Conservation (phyloP, 1,140 invertebrate species). For the Copidosoma floridanum region DNA sequence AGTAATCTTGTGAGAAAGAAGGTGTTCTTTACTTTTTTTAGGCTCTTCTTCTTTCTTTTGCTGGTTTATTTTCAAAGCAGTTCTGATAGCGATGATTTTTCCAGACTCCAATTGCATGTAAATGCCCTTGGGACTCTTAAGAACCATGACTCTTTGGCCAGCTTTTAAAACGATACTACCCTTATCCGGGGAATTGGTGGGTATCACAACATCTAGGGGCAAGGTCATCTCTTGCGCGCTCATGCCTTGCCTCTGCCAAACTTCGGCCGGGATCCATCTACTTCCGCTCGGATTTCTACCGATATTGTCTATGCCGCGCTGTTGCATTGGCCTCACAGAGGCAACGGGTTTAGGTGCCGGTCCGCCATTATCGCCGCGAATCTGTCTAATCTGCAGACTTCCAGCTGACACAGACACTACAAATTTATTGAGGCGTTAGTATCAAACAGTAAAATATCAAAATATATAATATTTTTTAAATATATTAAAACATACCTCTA, state of each 20-base stretch:
- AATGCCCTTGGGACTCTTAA: slow-evolving; percentile 92
- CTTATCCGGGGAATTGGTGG: slow-evolving; percentile 84
- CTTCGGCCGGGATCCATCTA: slow-evolving; percentile 82
- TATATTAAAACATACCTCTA: slow-evolving; percentile 41
- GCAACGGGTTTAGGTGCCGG: slow-evolving; percentile 56
- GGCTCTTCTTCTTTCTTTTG: slow-evolving; percentile 61
- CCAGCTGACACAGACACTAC: slow-evolving; percentile 38
- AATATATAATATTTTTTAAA: not conserved
- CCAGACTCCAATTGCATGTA: slow-evolving; percentile 93
- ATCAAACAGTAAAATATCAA: too few relatives aligned
- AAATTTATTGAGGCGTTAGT: slow-evolving; percentile 15
- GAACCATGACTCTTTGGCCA: slow-evolving; percentile 88
- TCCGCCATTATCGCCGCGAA: slow-evolving; percentile 46
- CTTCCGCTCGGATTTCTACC: slow-evolving; percentile 57
- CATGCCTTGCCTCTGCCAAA: slow-evolving; percentile 89
- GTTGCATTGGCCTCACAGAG: slow-evolving; percentile 60
- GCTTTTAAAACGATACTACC: slow-evolving; percentile 85
- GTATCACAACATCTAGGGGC: slow-evolving; percentile 88
- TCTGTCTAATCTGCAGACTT: slow-evolving; percentile 52
- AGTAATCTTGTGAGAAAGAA: too few relatives aligned
- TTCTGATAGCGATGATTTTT: slow-evolving; percentile 94
- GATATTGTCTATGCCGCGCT: slow-evolving; percentile 51
- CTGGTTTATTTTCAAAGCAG: slow-evolving; percentile 70
- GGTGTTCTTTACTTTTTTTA: slow-evolving; percentile 56
- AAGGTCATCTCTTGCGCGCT: slow-evolving; percentile 91